Conservation (phyloP, 2,888 invertebrate genomes). For the Leptopilina drosophilae region DNA sequence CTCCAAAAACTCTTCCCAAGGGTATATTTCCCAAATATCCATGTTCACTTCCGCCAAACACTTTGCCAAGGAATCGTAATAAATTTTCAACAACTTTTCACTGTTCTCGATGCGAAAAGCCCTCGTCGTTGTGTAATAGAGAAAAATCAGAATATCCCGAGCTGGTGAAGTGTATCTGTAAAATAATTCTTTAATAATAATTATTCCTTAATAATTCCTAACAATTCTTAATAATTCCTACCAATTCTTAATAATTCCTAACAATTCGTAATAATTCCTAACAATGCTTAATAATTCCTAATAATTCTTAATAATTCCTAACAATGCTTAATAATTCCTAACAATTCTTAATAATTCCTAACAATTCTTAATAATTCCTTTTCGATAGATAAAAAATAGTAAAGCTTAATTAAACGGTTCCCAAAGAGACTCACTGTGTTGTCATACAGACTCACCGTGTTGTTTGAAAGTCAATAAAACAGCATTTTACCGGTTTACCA, state of each 20-base stretch:
- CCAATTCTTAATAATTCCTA: too few species aligned
- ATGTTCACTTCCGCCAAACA: constrained; percentile 57
- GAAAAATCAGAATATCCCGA: constrained; percentile 71
- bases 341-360: too few species aligned
- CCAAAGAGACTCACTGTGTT: too few species aligned
- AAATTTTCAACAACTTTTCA: constrained; percentile 64
- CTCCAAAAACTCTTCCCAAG: constrained; percentile 60
- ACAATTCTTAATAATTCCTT: too few species aligned
- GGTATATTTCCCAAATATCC: constrained; percentile 54
- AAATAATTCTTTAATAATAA: not conserved
- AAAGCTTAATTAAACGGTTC: too few species aligned
- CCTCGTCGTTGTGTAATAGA: constrained; percentile 70
- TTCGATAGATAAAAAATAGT: too few species aligned
- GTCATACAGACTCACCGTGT: constrained; percentile 79
- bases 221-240: too few species aligned
- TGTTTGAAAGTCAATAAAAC: constrained; percentile 75
- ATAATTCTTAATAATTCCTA: too few species aligned
- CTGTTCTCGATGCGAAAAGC: constrained; percentile 61
- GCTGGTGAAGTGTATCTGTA: constrained; percentile 69
- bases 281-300: too few species aligned
- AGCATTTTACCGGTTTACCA: constrained; percentile 66
- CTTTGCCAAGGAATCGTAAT: constrained; percentile 61
- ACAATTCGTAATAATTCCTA: too few species aligned
- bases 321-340: too few species aligned
- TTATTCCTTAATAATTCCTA: too few species aligned